A percentile compares a stretch with the other conserved stretches of the same genome.
These are phyloP conservation scores for Eupleurogrammus muticus DNA, from an alignment of 2,797 vertebrate species.

Conservation along the genomic window DNA sequence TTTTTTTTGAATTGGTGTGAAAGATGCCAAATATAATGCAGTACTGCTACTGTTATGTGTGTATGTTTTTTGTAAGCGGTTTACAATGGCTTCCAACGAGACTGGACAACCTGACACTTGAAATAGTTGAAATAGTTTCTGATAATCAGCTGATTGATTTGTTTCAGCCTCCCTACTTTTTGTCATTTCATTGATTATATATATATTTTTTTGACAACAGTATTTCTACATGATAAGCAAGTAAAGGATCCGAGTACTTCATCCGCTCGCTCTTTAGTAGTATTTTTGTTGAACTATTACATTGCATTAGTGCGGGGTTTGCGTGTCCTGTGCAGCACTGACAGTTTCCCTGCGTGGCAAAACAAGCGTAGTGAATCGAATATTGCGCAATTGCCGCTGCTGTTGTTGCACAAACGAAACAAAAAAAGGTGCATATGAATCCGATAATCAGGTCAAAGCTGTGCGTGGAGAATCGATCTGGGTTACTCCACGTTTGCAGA, in stretches of 20 bases:
- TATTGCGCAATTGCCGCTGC: not conserved
- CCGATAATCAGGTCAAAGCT: conserved; percentile 11
- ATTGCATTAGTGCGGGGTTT: not conserved
- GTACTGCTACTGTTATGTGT: too few relatives aligned
- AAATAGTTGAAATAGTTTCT: too few relatives aligned
- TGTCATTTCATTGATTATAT: too few relatives aligned
- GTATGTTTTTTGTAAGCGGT: too few relatives aligned
- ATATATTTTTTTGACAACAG: too few relatives aligned
- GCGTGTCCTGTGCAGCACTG: not conserved
- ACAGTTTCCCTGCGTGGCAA: not conserved
- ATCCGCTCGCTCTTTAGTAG: not conserved
- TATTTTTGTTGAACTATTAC: not conserved
- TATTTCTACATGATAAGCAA: too few relatives aligned
- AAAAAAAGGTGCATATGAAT: conserved; percentile 7
- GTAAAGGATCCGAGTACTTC: not conserved
- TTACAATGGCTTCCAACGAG: too few relatives aligned
- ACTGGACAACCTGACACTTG: too few relatives aligned
- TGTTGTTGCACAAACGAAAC: not conserved
- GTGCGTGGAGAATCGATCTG: conserved; percentile 13
- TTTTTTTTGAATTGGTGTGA: too few relatives aligned
- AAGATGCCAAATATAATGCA: too few relatives aligned
- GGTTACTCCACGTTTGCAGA: conserved; percentile 33
- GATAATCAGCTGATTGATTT: too few relatives aligned
- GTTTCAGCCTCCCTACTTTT: too few relatives aligned
- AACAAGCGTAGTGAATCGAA: not conserved